Conservation (phyloP, 2,888 invertebrate species). For the Linnaemya tessellans region DNA sequence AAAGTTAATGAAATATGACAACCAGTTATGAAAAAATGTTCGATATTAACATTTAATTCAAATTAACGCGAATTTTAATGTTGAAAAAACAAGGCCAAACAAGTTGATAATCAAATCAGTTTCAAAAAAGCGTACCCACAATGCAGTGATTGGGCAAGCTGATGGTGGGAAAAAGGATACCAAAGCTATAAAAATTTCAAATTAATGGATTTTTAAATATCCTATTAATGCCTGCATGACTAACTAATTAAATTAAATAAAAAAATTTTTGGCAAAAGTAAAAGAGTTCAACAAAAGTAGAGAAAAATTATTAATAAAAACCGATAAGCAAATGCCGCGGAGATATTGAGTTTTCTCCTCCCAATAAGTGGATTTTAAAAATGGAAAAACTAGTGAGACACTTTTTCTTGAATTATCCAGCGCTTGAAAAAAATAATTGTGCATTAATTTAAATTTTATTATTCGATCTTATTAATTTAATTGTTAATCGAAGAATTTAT, state of each 20-base stretch:
- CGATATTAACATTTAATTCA: slow-evolving; percentile 16
- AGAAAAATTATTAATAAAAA: too few species aligned
- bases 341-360: too few species aligned
- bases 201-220: background rate
- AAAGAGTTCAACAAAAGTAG: too few species aligned
- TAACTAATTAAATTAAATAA: background rate
- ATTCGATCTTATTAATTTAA: too few species aligned
- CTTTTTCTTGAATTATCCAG: too few species aligned
- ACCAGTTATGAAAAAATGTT: slow-evolving; percentile 34
- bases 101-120: slow-evolving; percentile 5
- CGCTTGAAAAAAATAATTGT: too few species aligned
- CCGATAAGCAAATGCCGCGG: too few species aligned
- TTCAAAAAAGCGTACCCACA: background rate
- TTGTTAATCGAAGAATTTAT: too few species aligned
- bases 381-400: too few species aligned
- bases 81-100: slow-evolving; percentile 26
- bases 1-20: slow-evolving; percentile 46
- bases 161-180: slow-evolving; percentile 31
- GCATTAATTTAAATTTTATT: too few species aligned
- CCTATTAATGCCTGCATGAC: background rate
- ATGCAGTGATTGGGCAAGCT: background rate
- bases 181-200: background rate
- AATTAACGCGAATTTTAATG: slow-evolving; percentile 34
- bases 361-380: too few species aligned
- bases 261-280: background rate